Evolutionary conservation across 2,113 vertebrate species (phyloP).

Genomic region (Eulacestoma nigropectus): DNA sequence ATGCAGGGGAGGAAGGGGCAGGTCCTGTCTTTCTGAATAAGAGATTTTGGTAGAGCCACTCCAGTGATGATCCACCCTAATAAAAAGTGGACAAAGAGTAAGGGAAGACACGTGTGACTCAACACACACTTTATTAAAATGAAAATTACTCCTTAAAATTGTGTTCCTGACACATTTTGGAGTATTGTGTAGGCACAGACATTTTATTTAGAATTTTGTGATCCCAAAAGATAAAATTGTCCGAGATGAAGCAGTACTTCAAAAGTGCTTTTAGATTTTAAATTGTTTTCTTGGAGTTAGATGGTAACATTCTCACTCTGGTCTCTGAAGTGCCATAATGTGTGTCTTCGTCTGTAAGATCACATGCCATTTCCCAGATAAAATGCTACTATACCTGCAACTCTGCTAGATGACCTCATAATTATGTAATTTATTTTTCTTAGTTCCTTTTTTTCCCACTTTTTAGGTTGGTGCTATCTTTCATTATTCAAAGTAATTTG

Average conservation of each 20-base stretch:
- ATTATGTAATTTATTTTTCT: background rate
- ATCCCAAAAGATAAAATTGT: background rate
- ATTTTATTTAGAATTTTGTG: background rate
- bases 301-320: background rate
- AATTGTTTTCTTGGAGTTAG: background rate
- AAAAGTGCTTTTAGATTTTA: background rate
- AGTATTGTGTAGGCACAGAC: background rate
- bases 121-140: background rate
- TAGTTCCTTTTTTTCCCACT: background rate
- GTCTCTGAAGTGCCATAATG: background rate
- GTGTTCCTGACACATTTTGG: background rate
- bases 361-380: background rate
- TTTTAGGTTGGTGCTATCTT: background rate
- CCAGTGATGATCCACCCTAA: accelerated
- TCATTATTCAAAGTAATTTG: background rate
- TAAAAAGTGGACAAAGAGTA: background rate
- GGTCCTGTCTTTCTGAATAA: background rate
- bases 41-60: background rate
- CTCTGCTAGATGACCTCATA: background rate
- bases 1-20: background rate
- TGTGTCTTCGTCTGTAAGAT: background rate
- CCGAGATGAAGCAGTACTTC: background rate
- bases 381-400: background rate
- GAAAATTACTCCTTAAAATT: background rate
- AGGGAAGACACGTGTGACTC: background rate